Conservation (phyloP, 2,888 invertebrate species). For the Ditylenchus weischeri region DNA sequence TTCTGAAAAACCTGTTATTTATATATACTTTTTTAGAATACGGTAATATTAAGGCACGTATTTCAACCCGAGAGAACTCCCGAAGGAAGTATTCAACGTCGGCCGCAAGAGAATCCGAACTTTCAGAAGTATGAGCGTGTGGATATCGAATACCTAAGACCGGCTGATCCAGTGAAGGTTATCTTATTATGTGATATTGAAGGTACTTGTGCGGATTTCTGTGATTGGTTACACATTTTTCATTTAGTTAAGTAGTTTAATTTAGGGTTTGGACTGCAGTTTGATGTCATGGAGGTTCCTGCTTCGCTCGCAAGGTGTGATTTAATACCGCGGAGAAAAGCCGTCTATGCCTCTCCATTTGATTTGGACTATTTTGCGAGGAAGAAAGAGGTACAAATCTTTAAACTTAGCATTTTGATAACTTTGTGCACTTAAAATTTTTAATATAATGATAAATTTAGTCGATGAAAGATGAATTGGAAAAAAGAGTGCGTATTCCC, state of each 20-base stretch:
- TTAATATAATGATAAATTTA: constrained; percentile 15
- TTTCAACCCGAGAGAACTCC: constrained; percentile 35
- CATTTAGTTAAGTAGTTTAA: background rate
- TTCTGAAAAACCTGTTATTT: background rate
- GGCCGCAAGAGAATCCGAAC: constrained; percentile 32
- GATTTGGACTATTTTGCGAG: constrained; percentile 52
- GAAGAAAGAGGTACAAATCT: constrained; percentile 47
- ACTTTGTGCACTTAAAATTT: no score
- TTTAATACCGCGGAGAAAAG: constrained; percentile 45
- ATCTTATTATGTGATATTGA: constrained; percentile 54
- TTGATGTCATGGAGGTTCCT: constrained; percentile 51
- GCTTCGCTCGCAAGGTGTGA: constrained; percentile 42
- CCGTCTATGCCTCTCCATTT: constrained; percentile 56
- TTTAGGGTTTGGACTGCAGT: constrained; percentile 54
- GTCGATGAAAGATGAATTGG: constrained; percentile 54
- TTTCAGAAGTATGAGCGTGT: constrained; percentile 24
- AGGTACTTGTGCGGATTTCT: constrained; percentile 33
- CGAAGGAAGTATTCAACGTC: constrained; percentile 42
- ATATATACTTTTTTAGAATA: constrained; percentile 17
- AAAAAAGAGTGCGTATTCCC: constrained; percentile 48
- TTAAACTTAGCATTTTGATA: no score
- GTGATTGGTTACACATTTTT: background rate
- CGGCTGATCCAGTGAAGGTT: constrained; percentile 46
- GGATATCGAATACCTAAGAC: constrained; percentile 40
- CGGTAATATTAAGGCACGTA: constrained; percentile 14